Base-by-base conservation (phyloP, 1,140 invertebrate genomes). In the Ylistrum balloti region DNA sequence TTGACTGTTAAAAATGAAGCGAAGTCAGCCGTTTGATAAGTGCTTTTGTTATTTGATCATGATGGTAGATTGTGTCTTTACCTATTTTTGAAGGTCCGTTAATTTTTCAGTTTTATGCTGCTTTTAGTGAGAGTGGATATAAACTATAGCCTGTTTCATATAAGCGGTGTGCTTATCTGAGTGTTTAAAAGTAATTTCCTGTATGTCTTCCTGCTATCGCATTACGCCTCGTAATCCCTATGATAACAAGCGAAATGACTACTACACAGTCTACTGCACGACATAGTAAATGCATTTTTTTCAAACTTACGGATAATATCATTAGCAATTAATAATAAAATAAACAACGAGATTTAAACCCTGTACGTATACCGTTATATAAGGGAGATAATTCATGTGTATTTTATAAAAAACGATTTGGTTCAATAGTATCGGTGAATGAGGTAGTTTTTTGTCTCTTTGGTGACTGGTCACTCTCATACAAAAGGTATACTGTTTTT, bases 61-160 rank as follows among this genome's bases (percentile, higher is more conserved):
- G 0, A 22, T 1, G n/a, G 56, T 74, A 74, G 56, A 74, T 74
- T 28, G 56, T 74, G 56, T 74, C 56, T 74, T 17, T 74, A 74
- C 56, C 22, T 74, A 74, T 74, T 74, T 74, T 74, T 74, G 56
- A 74, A 74, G 56, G 56, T 74, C 56, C 56, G 56, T 74, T 74
- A 74, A 74, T 74, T 74, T 74, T 48, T 74, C 5, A 74, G 56
- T 74, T 22, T 22, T 28, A 38, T 45, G 28, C 56, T 28, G 56
- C 56, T 74, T 74, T n/a, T 74, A 74, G 22, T 74, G 17, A 28
- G 56, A 22, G 28, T 28, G 56, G n/a, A n/a, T 74, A n/a, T 74
- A 74, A 74, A 28, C 56, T 74, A 74, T 74, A 74, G 56, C 13
- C 56, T 28, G 56, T 28, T 74, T 74, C 56, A 74, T 74, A 74